Evolutionary conservation across 2,113 vertebrate genomes (phyloP), one percentile per base, ranked within the genome.

Genomic region (Tursiops truncatus): DNA sequence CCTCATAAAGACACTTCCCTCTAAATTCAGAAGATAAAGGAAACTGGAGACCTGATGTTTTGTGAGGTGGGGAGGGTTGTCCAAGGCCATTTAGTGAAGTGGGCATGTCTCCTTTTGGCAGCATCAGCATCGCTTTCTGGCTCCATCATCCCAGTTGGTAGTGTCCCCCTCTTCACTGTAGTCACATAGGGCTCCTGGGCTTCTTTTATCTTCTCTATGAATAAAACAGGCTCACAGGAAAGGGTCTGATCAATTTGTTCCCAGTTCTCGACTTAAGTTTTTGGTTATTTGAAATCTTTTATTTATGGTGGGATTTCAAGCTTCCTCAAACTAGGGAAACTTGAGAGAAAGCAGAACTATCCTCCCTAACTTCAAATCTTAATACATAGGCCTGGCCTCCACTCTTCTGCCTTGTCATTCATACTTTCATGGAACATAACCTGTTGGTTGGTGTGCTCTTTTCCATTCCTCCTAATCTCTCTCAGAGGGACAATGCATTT

Each of bases 1-100:
- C 58, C 12, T 94, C 56, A 36, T 81, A 81, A 93, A 84, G 71
- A 80, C 56, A 65, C 4, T 15, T n/a, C n/a, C 31, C 28, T 76
- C 79, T 89, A 89, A 76, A 86, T 36, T 63, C 26, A 87, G 36
- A 96, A 86, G 25, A 65, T 47, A 83, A 76, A 87, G 18, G 36
- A 71, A 76, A 65, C 9, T 47, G 38, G 63, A 74, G 20, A 41
- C 67, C 8, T 17, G 33, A 60, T 82, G 73, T 82, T 79, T 23
- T 53, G 58, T 36, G 44, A 20, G 26, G 20, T 6, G 28, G 3
- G 18, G 23, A 12, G 8, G 8, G 62, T 0, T 4, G 1, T 23
- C 17, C 31, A 76, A 80, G 36, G 38, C 10, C 28, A 12, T 47
- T 60, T 21, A 93, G 63, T 14, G 5, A 85, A 68, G 5, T 17